Base-by-base conservation (phyloP, 92 coral and sea anemone genomes). In the Diadumene lineata region DNA sequence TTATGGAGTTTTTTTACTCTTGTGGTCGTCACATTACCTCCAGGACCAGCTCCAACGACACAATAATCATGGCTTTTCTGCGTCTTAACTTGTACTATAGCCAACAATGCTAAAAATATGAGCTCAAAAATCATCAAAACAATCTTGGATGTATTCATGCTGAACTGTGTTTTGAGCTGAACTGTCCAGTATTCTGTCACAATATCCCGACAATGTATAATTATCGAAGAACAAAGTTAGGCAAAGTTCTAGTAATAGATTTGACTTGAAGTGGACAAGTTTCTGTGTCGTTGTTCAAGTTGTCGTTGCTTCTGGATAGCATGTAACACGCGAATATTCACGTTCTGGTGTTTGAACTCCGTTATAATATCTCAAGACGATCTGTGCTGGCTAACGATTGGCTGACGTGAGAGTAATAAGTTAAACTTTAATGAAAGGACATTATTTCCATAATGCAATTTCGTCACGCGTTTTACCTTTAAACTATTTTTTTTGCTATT, bases 41-140 rank as follows among this genome's bases (percentile, higher is more conserved):
- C 92, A 0, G 97, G 97, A 0, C 97, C 97, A 25, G 92, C 97
- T n/a, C 97, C 97, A n/a, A 91, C 86, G 7, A 91, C 90, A 50
- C 97, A 91, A 60, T 91, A 91, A 11, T 91, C 92, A 44, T 84
- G 82, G 19, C 73, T 48, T 1, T 11, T 56, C 18, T 23, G 50
- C 16, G 77, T 9, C 22, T 32, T 62, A 29, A 22, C 77, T 11
- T 72, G 51, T 8, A n/a, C 43, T 7, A 56, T n/a, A 24, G 56
- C 19, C 26, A 32, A 60, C 2, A 43, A 72, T 1, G 8, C 33
- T 19, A 72, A 56, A 2, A 72, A 53, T 11, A 72, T 51, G 6
- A 72, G 17, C 34, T 30, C 19, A 33, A 57, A 23, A 22, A 27
- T 27, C 31, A 21, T 25, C 21, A 64, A 31, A 64, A 64, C 27